These are phyloP conservation scores for Dryadula phaetusa DNA, from an alignment of 2,888 invertebrate species.

Conservation along the genomic window DNA sequence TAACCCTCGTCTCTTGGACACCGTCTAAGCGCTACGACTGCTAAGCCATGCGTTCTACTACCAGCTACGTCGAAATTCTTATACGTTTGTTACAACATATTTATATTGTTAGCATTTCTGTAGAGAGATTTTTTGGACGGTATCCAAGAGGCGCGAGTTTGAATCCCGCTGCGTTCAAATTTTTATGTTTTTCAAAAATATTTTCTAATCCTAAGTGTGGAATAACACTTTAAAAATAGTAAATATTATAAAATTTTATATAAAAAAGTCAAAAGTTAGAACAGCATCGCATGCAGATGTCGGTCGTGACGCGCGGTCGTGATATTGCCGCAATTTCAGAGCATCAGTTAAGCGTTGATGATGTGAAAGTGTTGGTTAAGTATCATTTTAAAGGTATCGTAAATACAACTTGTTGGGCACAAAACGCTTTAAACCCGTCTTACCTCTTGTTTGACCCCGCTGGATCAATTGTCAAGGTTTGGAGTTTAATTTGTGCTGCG, in stretches of 20 bases:
- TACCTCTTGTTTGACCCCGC: not conserved
- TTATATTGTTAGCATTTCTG: too few relatives aligned
- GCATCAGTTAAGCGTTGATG: constrained; percentile 47
- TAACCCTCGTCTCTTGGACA: too few relatives aligned
- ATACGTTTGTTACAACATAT: too few relatives aligned
- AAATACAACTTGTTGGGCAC: constrained; percentile 20
- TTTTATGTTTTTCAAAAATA: too few relatives aligned
- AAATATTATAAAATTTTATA: not conserved
- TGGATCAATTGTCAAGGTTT: not conserved
- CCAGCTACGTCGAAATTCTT: too few relatives aligned
- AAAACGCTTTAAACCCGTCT: constrained; percentile 25
- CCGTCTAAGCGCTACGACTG: too few relatives aligned
- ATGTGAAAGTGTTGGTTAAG: constrained; percentile 42
- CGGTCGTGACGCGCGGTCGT: constrained; percentile 55
- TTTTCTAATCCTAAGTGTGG: too few relatives aligned
- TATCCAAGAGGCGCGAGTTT: too few relatives aligned
- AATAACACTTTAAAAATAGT: not conserved
- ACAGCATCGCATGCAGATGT: constrained; percentile 22
- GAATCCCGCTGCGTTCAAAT: too few relatives aligned
- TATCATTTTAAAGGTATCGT: constrained; percentile 29
- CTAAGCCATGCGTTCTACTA: too few relatives aligned
- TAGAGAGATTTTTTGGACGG: too few relatives aligned
- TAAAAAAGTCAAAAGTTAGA: constrained; percentile 13
- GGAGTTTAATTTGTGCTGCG: not conserved
- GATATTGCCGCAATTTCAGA: constrained; percentile 53